phyloP scores from a whole-genome alignment of 2,888 invertebrate species.

The Carterocephalus palaemon region DNA sequence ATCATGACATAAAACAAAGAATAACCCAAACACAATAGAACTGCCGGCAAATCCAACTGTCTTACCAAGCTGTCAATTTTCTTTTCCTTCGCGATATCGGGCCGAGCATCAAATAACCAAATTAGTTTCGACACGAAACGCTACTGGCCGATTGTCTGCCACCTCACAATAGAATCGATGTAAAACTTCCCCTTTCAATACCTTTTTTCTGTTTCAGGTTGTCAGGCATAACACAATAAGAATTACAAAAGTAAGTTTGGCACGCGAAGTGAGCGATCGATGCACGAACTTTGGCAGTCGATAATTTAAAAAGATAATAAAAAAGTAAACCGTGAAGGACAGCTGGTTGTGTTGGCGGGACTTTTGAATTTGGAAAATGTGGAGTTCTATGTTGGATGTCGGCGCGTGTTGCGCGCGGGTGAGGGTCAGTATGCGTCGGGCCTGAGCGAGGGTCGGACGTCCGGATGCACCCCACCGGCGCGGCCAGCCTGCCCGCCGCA shows the following conservation, averaged over 20 bases:
- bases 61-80: slow-evolving; percentile 61
- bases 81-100: slow-evolving; percentile 59
- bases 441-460: slow-evolving; percentile 56
- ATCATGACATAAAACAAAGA: slow-evolving; percentile 12
- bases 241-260: slow-evolving; percentile 42
- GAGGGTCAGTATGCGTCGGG: slow-evolving; percentile 60
- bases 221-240: slow-evolving; percentile 57
- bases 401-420: slow-evolving; percentile 36
- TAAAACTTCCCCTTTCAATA: slow-evolving; percentile 63
- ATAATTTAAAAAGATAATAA: slow-evolving; percentile 17
- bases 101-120: slow-evolving; percentile 66
- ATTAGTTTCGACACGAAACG: slow-evolving; percentile 76
- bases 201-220: slow-evolving; percentile 71
- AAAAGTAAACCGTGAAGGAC: no score
- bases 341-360: slow-evolving; percentile 11
- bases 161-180: slow-evolving; percentile 66
- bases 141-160: slow-evolving; percentile 66
- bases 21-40: slow-evolving; percentile 17
- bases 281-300: slow-evolving; percentile 37
- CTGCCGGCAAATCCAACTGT: slow-evolving; percentile 31
- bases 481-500: slow-evolving; percentile 86
- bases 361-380: slow-evolving; percentile 36
- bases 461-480: slow-evolving; percentile 88
- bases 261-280: slow-evolving; percentile 60
- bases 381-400: slow-evolving; percentile 42